Conservation (phyloP, 2,113 vertebrate genomes). For the Sisor rabdophorus region DNA sequence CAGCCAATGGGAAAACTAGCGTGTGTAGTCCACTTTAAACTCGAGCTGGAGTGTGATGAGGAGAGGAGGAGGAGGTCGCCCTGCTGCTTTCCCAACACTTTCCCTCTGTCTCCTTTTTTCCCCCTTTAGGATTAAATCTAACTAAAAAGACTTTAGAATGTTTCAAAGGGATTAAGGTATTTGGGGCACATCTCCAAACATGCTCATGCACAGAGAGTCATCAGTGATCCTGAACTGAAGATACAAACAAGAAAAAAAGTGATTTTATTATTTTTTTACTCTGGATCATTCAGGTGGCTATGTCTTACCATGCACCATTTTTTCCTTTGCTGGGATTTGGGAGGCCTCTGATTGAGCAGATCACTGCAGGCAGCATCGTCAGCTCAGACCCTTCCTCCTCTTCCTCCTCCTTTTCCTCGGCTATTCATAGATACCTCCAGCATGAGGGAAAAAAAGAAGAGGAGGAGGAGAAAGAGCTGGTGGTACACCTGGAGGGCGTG, state of each 20-base stretch:
- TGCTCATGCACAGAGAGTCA: not conserved
- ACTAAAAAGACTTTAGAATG: not conserved
- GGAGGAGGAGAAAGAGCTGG: conserved; percentile 84
- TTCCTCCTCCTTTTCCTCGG: not conserved
- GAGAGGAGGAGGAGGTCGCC: not conserved
- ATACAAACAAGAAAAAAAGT: not conserved
- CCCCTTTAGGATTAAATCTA: not conserved
- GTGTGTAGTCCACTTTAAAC: conserved; percentile 12
- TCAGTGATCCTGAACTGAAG: not conserved
- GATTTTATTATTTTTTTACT: not conserved
- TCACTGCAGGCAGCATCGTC: not conserved
- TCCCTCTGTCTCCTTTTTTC: not conserved
- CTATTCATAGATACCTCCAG: conserved; percentile 35
- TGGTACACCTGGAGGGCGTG: conserved; percentile 85
- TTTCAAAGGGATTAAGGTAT: not conserved
- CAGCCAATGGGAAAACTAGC: conserved; percentile 11
- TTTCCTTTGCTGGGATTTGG: conserved; percentile 11
- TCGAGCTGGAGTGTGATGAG: conserved; percentile 25
- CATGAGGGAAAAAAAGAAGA: conserved; percentile 74
- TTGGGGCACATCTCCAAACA: not conserved
- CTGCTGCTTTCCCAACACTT: not conserved
- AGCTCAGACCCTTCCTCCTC: not conserved
- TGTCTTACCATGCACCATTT: not conserved
- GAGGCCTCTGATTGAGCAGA: conserved; percentile 24
- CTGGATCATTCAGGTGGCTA: conserved; percentile 33